Base-by-base conservation (phyloP, 2,888 invertebrate species). In the Drosophila dives region DNA sequence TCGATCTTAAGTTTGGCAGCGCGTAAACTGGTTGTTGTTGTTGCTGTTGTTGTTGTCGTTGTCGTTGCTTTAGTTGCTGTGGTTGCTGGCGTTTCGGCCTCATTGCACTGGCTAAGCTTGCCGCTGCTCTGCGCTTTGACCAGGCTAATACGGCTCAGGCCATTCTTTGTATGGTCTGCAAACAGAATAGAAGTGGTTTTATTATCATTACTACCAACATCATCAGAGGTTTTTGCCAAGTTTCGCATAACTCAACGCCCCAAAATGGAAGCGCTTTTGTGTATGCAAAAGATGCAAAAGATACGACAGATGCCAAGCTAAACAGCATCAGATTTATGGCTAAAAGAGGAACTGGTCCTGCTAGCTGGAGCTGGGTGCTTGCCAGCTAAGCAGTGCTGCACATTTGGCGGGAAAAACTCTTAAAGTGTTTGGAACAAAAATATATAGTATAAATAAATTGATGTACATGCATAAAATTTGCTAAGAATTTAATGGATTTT, bases 311-410 rank as follows among this genome's bases (percentile, higher is more conserved):
- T 68, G 67, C 55, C 70, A 71, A 76, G 82, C 80, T 80, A 77
- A 73, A 73, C 78, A 58, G 63, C 59, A 76, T 81, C 60, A 73
- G 80, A 91, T 91, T 91, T 91, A 91, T 91, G 90, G 83, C 88
- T 79, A 82, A 23, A 64, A 38, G 56, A 68, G 64, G 15, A 36
- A 55, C 55, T 55, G 55, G 26, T 40, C n/a, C 40, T 38, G 36
- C 55, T 29, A 38, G 36, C 40, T 0, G n/a, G 58, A 59, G 49
- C 58, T 59, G 62, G 51, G 12, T 65, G 29, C 59, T 32, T 32
- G 6, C 36, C 45, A 51, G 60, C 38, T 49, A 36, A 34, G 55
- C n/a, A 51, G 40, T 32, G 56, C 2, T 42, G 42, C 8, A 12
- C 42, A 10, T 15, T 42, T 42, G 15, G 56, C 56, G 15, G 6